phyloP scores from a whole-genome alignment of 2,888 invertebrate species.

The Acanthacorydalis orientalis region DNA sequence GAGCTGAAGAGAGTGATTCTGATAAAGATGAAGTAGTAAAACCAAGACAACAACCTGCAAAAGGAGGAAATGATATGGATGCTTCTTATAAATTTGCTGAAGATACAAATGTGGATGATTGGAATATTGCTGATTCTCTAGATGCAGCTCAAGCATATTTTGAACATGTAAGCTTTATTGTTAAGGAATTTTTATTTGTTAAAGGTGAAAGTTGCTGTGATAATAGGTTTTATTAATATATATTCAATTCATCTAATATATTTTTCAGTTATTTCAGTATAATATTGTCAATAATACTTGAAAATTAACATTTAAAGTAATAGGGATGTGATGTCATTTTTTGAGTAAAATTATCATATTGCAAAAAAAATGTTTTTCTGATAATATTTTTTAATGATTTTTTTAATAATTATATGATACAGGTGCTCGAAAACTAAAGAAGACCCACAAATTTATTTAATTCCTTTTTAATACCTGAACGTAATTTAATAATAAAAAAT shows the following conservation, averaged over 20 bases:
- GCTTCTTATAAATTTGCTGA: constrained; percentile 27
- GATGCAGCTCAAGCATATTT: constrained; percentile 22
- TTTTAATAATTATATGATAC: too few relatives aligned
- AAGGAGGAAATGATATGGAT: constrained; percentile 7
- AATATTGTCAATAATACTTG: too few relatives aligned
- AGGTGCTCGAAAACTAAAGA: too few relatives aligned
- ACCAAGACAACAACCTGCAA: constrained; percentile 7
- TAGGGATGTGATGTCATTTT: too few relatives aligned
- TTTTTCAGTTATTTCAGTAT: too few relatives aligned
- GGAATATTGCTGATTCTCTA: constrained; percentile 25
- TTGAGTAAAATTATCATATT: too few relatives aligned
- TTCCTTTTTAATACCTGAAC: background rate
- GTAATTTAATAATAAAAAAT: constrained; percentile 1
- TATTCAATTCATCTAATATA: too few relatives aligned
- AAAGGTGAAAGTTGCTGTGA: background rate
- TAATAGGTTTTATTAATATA: background rate
- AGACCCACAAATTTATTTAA: background rate
- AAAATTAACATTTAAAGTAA: too few relatives aligned
- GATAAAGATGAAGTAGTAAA: constrained; percentile 12
- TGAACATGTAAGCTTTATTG: constrained; percentile 18
- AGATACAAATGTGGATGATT: constrained; percentile 37
- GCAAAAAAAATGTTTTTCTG: too few relatives aligned
- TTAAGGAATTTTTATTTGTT: background rate
- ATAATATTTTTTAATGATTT: too few relatives aligned
- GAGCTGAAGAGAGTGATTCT: constrained; percentile 6